Base-by-base conservation (phyloP, 2,113 vertebrate genomes). In the Diadophis punctatus region DNA sequence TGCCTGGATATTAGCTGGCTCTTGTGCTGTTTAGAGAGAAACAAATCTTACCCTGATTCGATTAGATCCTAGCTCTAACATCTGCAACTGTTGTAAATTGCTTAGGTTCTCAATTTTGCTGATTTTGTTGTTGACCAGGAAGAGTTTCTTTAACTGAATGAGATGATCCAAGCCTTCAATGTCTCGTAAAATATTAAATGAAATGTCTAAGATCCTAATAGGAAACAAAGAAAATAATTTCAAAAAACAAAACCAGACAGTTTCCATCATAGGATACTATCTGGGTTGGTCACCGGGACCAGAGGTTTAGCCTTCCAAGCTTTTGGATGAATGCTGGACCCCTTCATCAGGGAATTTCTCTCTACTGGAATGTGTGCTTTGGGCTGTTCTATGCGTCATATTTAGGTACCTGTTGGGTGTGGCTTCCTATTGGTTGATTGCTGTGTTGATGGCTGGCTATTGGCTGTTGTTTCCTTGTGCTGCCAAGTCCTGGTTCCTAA, bases 61-160 rank as follows among this genome's bases (percentile, higher is more conserved):
- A 96, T 99, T 99, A 53, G 99, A 99, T 34, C 99, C 99, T 97
- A 99, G 96, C 97, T 99, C 99, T 86, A 99, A 97, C 98, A 99
- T 99, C 93, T 99, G 98, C 60, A 99, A 97, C 94, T 97, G 95
- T 23, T 97, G 97, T 86, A 99, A 94, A 93, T 96, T 97, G 91
- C 98, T 98, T 92, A 99, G 25, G 93, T 98, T 99, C 95, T 98
- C 97, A 60, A 99, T 99, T 96, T 97, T 98, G 92, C 93, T 94
- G 92, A 99, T 99, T 97, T 99, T 99, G 94, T 99, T 99, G 97
- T 99, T 99, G 95, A 99, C 98, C 92, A 99, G 96, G 96, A 99
- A 99, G 94, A 99, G 99, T 87, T 99, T 99, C 95, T 98, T 99
- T 56, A 99, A 95, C 8, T 89, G 97, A 27, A 97, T 98, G 90